Evolutionary conservation across 92 coral and sea anemone genomes (phyloP), one percentile per base, ranked within the genome.

Genomic region (Zoanthus gigantus): DNA sequence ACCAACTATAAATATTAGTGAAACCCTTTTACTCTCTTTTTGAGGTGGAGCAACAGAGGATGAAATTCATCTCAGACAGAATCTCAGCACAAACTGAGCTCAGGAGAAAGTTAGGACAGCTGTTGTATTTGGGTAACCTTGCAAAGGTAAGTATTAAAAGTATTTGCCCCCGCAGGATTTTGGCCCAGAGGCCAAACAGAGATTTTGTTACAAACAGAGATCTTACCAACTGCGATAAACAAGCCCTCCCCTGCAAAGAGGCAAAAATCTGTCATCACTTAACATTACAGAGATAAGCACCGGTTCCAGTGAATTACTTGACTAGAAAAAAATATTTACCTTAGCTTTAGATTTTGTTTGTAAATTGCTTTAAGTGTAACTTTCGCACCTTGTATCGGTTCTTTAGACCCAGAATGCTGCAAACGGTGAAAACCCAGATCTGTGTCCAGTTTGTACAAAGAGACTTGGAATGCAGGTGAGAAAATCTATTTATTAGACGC

Each of bases 391-490:
- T 57, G 4, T n/a, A 76, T 76, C 71, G 30, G 9, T 71, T 58
- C 72, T 83, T 44, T 69, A 96, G 98, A 92, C 93, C 7, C 96
- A 97, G 77, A 88, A 89, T 28, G 92, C 88, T 29, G 94, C 92
- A 32, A 87, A 83, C 57, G 99, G 98, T 8, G 96, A 97, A 84
- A 95, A 97, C 78, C 94, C 98, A 2, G 99, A 97, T 48, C 95
- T 92, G 18, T 97, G 99, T 76, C 99, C 99, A 17, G 98, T 97
- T 3, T 97, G 99, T 67, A 94, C 96, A 34, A 97, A 93, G 84
- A 76, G 76, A 79, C 93, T 97, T 0, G 99, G 99, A n/a, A 88
- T 84, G 32, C 96, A 97, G 98, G 99, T 92, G 78, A 95, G 73
- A 29, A 34, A 47, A 50, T 50, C 56, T 50, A 78, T 34, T 34